These are phyloP conservation scores for Triplophysa yarkandensis DNA, from an alignment of 2,797 vertebrate species.

Conservation along the genomic window DNA sequence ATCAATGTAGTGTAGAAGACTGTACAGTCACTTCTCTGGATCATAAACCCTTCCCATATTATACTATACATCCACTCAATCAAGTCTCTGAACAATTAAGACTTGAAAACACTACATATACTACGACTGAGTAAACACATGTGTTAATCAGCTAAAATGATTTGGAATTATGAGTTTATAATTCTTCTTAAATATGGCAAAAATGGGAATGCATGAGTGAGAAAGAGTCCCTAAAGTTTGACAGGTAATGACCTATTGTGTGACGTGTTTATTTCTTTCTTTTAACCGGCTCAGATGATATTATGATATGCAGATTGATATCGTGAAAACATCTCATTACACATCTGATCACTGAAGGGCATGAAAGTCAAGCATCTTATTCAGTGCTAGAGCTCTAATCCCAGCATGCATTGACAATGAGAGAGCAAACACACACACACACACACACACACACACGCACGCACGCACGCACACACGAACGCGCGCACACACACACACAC, in stretches of 20 bases:
- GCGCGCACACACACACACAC: too few relatives aligned
- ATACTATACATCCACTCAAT: too few relatives aligned
- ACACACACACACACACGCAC: slow-evolving; percentile 29
- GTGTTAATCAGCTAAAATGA: too few relatives aligned
- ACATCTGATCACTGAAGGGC: slow-evolving; percentile 17
- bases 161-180: too few relatives aligned
- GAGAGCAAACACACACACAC: slow-evolving; percentile 13
- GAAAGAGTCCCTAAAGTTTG: too few relatives aligned
- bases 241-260: too few relatives aligned
- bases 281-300: background rate
- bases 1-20: slow-evolving; percentile 11
- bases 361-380: slow-evolving; percentile 7
- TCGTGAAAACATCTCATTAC: slow-evolving; percentile 8
- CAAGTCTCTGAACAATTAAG: too few relatives aligned
- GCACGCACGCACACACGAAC: background rate
- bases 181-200: too few relatives aligned
- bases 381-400: slow-evolving; percentile 11
- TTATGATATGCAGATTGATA: slow-evolving; percentile 25
- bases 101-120: too few relatives aligned
- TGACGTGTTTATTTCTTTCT: background rate
- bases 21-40: background rate
- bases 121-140: too few relatives aligned
- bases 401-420: background rate
- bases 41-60: background rate
- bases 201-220: too few relatives aligned